Conservation (phyloP, 2,888 invertebrate species). For the Alentia gelatinosa region DNA sequence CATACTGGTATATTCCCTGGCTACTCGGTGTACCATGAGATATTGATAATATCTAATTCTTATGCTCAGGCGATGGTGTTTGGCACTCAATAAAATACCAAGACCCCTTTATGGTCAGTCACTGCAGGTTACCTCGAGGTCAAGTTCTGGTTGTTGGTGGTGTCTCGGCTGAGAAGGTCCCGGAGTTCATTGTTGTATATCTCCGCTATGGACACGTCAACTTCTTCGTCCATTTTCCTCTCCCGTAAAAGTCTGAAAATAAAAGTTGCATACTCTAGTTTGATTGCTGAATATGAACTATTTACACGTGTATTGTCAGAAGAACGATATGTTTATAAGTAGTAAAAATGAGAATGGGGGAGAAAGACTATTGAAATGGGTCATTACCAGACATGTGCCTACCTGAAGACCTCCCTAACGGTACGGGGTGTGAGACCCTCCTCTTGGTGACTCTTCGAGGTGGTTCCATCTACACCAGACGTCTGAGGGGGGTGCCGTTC, state of each 20-base stretch:
- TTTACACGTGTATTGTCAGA: too few species aligned
- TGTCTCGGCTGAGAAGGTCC: slow-evolving; percentile 73
- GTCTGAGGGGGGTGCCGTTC: too few species aligned
- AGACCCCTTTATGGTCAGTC: not conserved
- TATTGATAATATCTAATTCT: too few species aligned
- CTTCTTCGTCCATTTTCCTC: not conserved
- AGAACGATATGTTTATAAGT: too few species aligned
- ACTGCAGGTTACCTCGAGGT: not conserved
- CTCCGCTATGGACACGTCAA: slow-evolving; percentile 74
- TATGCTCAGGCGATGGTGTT: too few species aligned
- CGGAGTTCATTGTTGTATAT: slow-evolving; percentile 78
- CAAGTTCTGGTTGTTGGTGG: slow-evolving; percentile 59
- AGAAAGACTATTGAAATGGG: too few species aligned
- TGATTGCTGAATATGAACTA: not conserved
- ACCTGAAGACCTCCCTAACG: slow-evolving; percentile 76
- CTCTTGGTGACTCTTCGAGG: slow-evolving; percentile 63
- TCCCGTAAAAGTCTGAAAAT: not conserved
- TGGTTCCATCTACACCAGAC: too few species aligned
- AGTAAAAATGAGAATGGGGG: too few species aligned
- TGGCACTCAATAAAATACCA: too few species aligned
- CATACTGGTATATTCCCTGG: too few species aligned
- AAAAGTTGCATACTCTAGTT: too few species aligned
- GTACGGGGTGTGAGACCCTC: slow-evolving; percentile 77
- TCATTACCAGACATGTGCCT: not conserved
- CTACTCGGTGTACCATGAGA: too few species aligned